Evolutionary conservation across 2,113 vertebrate genomes (phyloP).

Genomic region (Pimephales promelas): DNA sequence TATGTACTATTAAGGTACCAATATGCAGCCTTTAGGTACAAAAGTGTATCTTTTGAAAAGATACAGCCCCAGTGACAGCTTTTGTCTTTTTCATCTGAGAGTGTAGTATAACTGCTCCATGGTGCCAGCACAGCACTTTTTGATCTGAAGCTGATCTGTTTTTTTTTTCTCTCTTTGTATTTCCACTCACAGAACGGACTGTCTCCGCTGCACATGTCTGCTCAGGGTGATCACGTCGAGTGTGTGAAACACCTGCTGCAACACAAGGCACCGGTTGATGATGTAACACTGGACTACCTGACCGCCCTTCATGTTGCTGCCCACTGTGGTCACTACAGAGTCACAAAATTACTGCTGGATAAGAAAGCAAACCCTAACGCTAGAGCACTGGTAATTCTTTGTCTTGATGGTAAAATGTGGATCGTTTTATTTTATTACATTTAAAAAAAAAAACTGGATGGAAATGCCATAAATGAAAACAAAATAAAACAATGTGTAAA

Average conservation of each 20-base stretch:
- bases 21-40: too few relatives aligned
- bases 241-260: conserved; percentile 94
- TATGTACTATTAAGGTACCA: too few relatives aligned
- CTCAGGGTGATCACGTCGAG: conserved; percentile 95
- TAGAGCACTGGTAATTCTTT: conserved; percentile 85
- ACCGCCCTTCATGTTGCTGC: conserved; percentile 94
- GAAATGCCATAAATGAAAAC: too few relatives aligned
- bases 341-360: conserved; percentile 97
- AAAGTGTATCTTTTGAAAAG: too few relatives aligned
- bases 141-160: background rate
- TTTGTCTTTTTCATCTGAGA: too few relatives aligned
- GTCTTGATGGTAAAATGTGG: background rate
- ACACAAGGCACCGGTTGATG: conserved; percentile 93
- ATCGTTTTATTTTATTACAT: background rate
- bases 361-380: conserved; percentile 96
- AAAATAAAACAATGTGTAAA: too few relatives aligned
- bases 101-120: too few relatives aligned
- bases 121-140: background rate
- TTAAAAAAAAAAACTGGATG: too few relatives aligned
- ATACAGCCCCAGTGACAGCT: too few relatives aligned
- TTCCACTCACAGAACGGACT: conserved; percentile 87
- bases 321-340: conserved; percentile 96
- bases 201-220: conserved; percentile 96
- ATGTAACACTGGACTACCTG: conserved; percentile 96
- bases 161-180: background rate